phyloP scores from a whole-genome alignment of 2,113 vertebrate genomes.

The Scomber scombrus region DNA sequence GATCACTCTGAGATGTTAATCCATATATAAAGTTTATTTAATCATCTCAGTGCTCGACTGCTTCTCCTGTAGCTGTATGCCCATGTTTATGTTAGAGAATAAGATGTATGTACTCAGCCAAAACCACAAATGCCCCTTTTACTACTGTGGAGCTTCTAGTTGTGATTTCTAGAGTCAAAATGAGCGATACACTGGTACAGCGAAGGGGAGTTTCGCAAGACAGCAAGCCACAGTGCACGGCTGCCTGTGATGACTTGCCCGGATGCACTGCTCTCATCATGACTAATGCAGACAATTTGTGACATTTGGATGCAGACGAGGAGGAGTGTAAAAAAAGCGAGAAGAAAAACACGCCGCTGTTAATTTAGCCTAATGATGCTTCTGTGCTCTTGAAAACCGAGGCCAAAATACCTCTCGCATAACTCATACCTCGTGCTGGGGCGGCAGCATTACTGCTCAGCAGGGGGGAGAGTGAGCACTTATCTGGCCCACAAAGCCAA shows the following conservation, averaged over 20 bases:
- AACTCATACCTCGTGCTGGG: conserved; percentile 67
- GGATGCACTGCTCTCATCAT: conserved; percentile 50
- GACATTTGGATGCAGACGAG: conserved; percentile 61
- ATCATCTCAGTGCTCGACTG: background rate
- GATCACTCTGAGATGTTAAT: too few relatives aligned
- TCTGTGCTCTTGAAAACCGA: conserved; percentile 49
- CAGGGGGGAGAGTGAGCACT: conserved; percentile 30
- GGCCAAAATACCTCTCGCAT: conserved; percentile 70
- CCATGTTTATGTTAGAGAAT: conserved; percentile 1
- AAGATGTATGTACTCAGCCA: background rate
- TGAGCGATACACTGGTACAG: conserved; percentile 26
- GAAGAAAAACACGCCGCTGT: conserved; percentile 27
- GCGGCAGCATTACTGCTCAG: conserved; percentile 57
- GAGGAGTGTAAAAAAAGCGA: conserved; percentile 23
- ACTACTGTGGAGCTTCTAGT: conserved; percentile 2
- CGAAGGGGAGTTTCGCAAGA: conserved; percentile 65
- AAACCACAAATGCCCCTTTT: conserved; percentile 1
- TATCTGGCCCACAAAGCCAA: conserved; percentile 51
- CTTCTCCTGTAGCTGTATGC: background rate
- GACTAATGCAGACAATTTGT: conserved; percentile 73
- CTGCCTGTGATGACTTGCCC: conserved; percentile 74
- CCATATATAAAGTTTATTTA: background rate
- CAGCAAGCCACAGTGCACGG: conserved; percentile 35
- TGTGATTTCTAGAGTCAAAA: conserved; percentile 56
- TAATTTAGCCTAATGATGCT: conserved; percentile 48